Percentiles rank a stretch among this genome's conserved stretches.
Evolutionary conservation across 2,113 vertebrate genomes (phyloP).

Genomic region (Lepisosteus oculatus): DNA sequence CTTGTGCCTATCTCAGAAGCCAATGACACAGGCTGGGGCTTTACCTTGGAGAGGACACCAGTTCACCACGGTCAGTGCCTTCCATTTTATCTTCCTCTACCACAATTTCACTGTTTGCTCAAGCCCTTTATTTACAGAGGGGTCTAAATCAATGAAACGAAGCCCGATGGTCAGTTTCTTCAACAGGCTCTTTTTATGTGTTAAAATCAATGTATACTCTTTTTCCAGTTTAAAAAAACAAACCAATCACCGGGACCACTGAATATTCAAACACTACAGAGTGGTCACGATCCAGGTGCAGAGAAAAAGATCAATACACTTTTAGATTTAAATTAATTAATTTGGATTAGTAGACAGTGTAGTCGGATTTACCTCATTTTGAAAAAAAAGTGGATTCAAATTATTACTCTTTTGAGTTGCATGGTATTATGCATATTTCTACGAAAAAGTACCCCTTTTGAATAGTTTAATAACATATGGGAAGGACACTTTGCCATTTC

Average conservation of each 20-base stretch:
- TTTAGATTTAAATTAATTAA: neutral
- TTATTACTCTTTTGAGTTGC: too few species aligned
- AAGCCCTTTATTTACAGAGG: neutral
- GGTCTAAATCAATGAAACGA: neutral
- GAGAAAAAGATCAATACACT: neutral
- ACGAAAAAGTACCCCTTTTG: too few species aligned
- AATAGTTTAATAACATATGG: too few species aligned
- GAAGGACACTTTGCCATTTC: too few species aligned
- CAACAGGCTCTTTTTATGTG: neutral
- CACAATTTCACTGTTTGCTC: neutral
- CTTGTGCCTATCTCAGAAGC: too few species aligned
- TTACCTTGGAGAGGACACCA: too few species aligned
- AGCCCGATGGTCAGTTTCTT: neutral
- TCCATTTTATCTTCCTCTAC: neutral
- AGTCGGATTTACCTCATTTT: too few species aligned
- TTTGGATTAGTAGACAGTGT: neutral
- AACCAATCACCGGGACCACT: neutral
- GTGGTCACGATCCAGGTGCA: neutral
- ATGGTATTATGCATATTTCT: too few species aligned
- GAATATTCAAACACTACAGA: neutral
- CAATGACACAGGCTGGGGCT: too few species aligned
- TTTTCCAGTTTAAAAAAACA: neutral
- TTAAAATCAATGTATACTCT: neutral
- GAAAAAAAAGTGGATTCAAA: too few species aligned
- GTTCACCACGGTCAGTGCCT: neutral